These are phyloP conservation scores for Argyra leucocephala DNA, from an alignment of 2,888 invertebrate species.

Conservation along the genomic window DNA sequence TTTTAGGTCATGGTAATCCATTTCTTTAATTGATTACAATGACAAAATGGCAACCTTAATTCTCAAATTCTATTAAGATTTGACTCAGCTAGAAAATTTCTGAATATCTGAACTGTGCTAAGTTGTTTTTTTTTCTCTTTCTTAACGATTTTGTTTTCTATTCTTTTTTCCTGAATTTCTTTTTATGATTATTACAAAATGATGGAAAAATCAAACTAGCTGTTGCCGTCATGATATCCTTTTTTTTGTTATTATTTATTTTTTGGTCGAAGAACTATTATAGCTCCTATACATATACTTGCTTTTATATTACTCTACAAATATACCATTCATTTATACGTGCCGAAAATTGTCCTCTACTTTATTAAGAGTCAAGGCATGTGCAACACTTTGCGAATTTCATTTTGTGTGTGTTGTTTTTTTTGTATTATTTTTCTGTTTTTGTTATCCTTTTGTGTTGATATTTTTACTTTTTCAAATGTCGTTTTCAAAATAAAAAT, in stretches of 20 bases:
- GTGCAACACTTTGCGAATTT: conserved; percentile 8
- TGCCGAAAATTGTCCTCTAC: background rate
- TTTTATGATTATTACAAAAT: background rate
- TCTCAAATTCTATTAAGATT: too few species aligned
- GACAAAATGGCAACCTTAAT: too few species aligned
- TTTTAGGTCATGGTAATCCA: too few species aligned
- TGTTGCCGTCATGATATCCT: background rate
- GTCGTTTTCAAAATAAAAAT: background rate
- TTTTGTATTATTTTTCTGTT: background rate
- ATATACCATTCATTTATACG: background rate
- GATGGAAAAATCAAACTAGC: background rate
- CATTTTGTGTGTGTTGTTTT: background rate
- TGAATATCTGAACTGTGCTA: too few species aligned
- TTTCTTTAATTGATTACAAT: too few species aligned
- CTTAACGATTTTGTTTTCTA: too few species aligned
- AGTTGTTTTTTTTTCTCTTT: too few species aligned
- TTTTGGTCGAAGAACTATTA: background rate
- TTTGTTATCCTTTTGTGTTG: background rate
- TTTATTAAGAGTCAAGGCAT: conserved; percentile 8
- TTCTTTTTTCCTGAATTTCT: background rate
- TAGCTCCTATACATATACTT: background rate
- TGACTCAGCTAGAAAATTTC: too few species aligned
- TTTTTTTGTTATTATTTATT: background rate
- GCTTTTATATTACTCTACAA: too few species aligned
- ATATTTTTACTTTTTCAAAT: background rate